Evolutionary conservation across 64 coral and sea anemone genomes (phyloP).

Genomic region (Stichodactyla mertensii): DNA sequence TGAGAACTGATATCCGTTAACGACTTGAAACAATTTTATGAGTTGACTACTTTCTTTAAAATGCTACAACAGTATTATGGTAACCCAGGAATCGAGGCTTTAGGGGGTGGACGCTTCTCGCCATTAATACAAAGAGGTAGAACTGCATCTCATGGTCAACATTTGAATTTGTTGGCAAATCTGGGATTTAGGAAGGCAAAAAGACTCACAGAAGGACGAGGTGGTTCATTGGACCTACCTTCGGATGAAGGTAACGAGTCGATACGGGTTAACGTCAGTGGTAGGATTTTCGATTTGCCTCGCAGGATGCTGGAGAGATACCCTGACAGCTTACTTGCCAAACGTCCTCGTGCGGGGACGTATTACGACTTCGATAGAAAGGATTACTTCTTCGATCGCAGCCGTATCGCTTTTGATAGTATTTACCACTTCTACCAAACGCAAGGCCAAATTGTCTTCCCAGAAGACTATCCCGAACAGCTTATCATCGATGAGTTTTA

Average conservation of each 20-base stretch:
- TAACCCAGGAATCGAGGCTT: background rate
- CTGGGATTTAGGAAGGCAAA: background rate
- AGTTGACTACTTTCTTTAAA: background rate
- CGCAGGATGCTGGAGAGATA: background rate
- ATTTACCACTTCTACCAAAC: conserved; percentile 46
- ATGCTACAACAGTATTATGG: background rate
- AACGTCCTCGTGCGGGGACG: background rate
- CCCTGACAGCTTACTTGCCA: conserved; percentile 35
- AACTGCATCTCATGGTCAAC: conserved; percentile 3
- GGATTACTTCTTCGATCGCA: conserved; percentile 53
- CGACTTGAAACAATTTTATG: background rate
- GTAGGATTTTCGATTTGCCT: conserved; percentile 36
- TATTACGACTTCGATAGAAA: conserved; percentile 41
- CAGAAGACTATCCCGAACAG: conserved; percentile 45
- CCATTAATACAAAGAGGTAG: background rate
- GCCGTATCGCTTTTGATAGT: conserved; percentile 38
- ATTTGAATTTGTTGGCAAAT: background rate
- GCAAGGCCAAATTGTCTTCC: conserved; percentile 14
- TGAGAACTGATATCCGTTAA: no score
- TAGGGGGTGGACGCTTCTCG: background rate
- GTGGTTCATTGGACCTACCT: background rate
- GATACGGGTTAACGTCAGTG: conserved; percentile 32
- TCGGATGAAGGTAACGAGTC: background rate
- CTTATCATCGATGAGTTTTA: conserved; percentile 43
- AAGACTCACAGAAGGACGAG: background rate